Conservation (phyloP, 2,797 vertebrate genomes). For the Mallotus villosus region DNA sequence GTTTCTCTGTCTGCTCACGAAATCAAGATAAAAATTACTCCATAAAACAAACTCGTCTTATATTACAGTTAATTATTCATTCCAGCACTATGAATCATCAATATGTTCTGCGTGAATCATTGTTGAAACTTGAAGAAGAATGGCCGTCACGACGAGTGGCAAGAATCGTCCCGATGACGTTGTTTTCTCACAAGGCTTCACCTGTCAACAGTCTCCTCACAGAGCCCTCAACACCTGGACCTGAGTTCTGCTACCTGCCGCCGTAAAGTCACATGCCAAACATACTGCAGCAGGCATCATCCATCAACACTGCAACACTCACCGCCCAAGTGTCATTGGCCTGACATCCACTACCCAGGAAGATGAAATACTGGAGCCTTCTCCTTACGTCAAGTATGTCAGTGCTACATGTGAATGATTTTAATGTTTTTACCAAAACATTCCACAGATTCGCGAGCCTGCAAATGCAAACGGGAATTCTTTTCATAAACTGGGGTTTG, state of each 20-base stretch:
- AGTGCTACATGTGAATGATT: constrained; percentile 13
- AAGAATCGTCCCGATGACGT: constrained; percentile 37
- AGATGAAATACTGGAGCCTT: constrained; percentile 37
- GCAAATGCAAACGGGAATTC: background rate
- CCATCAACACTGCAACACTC: constrained; percentile 31
- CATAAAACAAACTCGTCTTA: constrained; percentile 16
- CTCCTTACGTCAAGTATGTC: constrained; percentile 27
- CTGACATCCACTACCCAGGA: constrained; percentile 47
- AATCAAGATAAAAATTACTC: no score
- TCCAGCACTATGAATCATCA: constrained; percentile 53
- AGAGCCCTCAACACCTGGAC: constrained; percentile 46
- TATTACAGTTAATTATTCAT: background rate
- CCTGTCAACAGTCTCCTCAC: constrained; percentile 55
- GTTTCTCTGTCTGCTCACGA: background rate
- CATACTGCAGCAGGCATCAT: constrained; percentile 40
- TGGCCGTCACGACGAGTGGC: constrained; percentile 49
- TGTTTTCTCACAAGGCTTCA: constrained; percentile 37
- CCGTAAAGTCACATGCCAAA: constrained; percentile 55
- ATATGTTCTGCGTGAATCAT: constrained; percentile 46
- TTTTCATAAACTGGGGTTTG: constrained; percentile 8
- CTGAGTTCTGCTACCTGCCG: constrained; percentile 43
- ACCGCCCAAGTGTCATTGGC: constrained; percentile 37
- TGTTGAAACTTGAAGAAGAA: constrained; percentile 51
- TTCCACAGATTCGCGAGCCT: background rate
- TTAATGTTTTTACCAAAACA: constrained; percentile 3